Base-by-base conservation (phyloP, 2,888 invertebrate genomes). In the Tipula confusa region DNA sequence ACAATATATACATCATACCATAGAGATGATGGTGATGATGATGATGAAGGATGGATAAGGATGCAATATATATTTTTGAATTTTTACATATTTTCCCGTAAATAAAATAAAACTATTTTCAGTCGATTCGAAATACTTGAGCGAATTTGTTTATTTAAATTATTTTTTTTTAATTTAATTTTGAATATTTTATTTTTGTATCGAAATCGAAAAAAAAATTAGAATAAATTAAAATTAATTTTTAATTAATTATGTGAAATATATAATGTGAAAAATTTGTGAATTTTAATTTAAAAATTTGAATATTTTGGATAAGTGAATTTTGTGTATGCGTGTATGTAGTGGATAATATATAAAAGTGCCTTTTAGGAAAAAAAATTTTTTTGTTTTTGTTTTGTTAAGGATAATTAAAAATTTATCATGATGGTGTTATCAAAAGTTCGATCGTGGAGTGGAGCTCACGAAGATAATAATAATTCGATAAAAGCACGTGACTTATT, bases 361-460 rank as follows among this genome's bases (percentile, higher is more conserved):
- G 43, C 43, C 43, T 43, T n/a, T 15, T 43, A 43, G 36, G 36
- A 79, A 79, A 79, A 79, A 28, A 79, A 79, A 24, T 29, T 29
- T 64, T 6, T 1, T 11, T 79, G 79, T n/a, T n/a, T 79, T n/a
- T n/a, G n/a, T n/a, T n/a, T n/a, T n/a, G n/a, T n/a, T 5, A n/a
- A 79, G 79, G 24, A 80, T 24, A 43, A 64, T 24, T 11, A 24
- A 2, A 64, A 64, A 64, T 64, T n/a, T 79, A 79, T 0, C 84
- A 86, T 86, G 86, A 89, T 89, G 89, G 89, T 89, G 88, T 89
- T 89, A 89, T 89, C 89, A 87, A 89, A 89, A 88, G 86, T 89
- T 87, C 89, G 87, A 86, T 48, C 83, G 83, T 89, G 89, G 89
- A 88, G 87, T 86, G 87, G 87, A 85, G 87, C 86, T 85, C 87